Percentiles rank a stretch among this genome's conserved stretches.
Evolutionary conservation across 2,113 vertebrate genomes (phyloP).

Genomic region (Cottus gobio): DNA sequence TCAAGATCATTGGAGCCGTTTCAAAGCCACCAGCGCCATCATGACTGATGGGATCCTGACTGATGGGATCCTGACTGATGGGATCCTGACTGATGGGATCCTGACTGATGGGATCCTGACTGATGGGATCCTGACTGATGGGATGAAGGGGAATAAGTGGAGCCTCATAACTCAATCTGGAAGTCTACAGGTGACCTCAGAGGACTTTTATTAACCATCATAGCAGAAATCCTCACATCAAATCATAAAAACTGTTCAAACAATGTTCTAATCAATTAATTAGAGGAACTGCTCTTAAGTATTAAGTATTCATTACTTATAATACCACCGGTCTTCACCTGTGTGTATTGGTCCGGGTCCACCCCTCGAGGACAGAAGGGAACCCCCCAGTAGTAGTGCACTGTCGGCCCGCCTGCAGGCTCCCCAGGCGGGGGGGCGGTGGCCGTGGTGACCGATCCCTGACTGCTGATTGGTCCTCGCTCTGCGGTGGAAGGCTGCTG

Average conservation of each 20-base stretch:
- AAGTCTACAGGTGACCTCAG: too few relatives aligned
- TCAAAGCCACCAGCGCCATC: too few relatives aligned
- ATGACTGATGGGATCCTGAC: too few relatives aligned
- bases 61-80: too few relatives aligned
- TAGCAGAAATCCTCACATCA: not conserved
- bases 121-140: too few relatives aligned
- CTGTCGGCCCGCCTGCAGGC: slow-evolving; percentile 60
- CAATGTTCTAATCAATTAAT: not conserved
- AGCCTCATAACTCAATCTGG: too few relatives aligned
- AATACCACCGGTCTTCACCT: slow-evolving; percentile 73
- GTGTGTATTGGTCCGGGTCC: slow-evolving; percentile 92
- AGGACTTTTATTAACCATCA: too few relatives aligned
- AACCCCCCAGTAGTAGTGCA: slow-evolving; percentile 96
- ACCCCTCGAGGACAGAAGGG: slow-evolving; percentile 94
- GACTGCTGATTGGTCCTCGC: not conserved
- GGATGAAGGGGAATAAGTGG: too few relatives aligned
- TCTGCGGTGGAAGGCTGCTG: slow-evolving; percentile 3
- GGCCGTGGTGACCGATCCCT: not conserved
- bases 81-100: too few relatives aligned
- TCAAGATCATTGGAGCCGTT: too few relatives aligned
- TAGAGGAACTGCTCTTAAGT: too few relatives aligned
- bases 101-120: too few relatives aligned
- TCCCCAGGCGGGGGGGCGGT: not conserved
- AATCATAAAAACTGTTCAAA: not conserved
- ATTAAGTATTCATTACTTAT: not conserved